phyloP scores from a whole-genome alignment of 2,113 vertebrate genomes.

The Phylloscopus whistleri region DNA sequence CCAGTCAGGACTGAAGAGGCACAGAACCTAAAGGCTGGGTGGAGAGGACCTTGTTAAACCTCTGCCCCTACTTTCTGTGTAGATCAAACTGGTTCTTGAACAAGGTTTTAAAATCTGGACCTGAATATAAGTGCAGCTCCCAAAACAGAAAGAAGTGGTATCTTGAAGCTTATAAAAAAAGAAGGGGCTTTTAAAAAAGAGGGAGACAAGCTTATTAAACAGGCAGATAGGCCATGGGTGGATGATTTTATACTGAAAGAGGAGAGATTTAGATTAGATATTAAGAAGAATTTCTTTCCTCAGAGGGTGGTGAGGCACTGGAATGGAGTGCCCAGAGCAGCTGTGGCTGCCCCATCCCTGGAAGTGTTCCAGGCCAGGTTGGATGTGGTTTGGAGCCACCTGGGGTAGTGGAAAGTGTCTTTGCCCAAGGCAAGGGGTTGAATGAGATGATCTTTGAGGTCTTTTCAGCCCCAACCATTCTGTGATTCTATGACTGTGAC shows the following conservation, averaged over 20 bases:
- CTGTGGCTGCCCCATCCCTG: background rate
- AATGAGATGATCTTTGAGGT: background rate
- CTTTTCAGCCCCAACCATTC: background rate
- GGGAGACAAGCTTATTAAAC: background rate
- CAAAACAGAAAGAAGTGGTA: background rate
- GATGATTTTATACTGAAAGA: background rate
- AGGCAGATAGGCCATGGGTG: background rate
- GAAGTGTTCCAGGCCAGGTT: background rate
- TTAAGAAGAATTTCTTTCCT: background rate
- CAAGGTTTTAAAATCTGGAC: background rate
- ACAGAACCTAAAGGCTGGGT: background rate
- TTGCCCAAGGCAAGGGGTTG: background rate
- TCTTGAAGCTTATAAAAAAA: background rate
- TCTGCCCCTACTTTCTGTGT: background rate
- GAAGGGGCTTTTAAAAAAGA: background rate
- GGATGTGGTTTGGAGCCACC: background rate
- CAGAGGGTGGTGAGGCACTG: rapidly evolving
- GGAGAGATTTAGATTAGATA: background rate
- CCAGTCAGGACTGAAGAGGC: background rate
- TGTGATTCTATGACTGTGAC: background rate
- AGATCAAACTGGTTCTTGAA: background rate
- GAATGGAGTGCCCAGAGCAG: background rate
- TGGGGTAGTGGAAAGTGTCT: background rate
- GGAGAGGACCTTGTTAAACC: background rate
- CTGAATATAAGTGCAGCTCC: background rate